These are phyloP conservation scores for Tachyglossus aculeatus DNA, from an alignment of 2,797 vertebrate genomes.

Conservation along the genomic window DNA sequence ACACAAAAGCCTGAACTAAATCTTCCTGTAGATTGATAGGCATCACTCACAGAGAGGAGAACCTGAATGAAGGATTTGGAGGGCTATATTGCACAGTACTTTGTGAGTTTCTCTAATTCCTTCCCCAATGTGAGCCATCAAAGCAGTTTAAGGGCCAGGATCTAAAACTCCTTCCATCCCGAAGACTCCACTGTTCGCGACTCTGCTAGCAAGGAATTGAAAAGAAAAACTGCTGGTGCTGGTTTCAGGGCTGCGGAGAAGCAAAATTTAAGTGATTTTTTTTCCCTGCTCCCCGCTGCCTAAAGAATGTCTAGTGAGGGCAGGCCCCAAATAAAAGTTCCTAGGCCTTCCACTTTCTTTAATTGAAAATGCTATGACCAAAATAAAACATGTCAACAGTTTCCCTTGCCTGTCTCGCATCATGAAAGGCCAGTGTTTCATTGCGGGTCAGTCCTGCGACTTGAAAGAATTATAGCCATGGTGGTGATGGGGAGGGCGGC, in stretches of 20 bases:
- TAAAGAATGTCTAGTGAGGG: constrained; percentile 56
- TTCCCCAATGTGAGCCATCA: background rate
- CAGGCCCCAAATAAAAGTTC: constrained; percentile 58
- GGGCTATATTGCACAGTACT: background rate
- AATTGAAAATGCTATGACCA: constrained; percentile 37
- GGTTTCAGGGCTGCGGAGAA: background rate
- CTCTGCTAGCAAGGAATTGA: background rate
- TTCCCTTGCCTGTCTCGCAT: background rate
- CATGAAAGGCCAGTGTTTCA: background rate
- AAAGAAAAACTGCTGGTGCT: background rate
- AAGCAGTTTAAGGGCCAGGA: background rate
- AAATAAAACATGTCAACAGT: constrained; percentile 46
- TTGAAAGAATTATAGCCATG: constrained; percentile 40
- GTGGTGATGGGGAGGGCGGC: constrained; percentile 39
- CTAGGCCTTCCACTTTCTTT: constrained; percentile 8
- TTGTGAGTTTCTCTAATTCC: background rate
- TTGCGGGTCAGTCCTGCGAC: background rate
- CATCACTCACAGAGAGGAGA: background rate
- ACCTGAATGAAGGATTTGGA: background rate
- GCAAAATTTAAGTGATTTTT: constrained; percentile 5
- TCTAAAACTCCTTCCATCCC: background rate
- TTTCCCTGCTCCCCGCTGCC: background rate
- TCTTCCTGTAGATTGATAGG: too few relatives aligned
- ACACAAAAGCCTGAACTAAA: too few relatives aligned
- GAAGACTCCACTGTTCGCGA: background rate